phyloP scores from a whole-genome alignment of 2,888 invertebrate genomes.

The Hemicrepidius hirtus region DNA sequence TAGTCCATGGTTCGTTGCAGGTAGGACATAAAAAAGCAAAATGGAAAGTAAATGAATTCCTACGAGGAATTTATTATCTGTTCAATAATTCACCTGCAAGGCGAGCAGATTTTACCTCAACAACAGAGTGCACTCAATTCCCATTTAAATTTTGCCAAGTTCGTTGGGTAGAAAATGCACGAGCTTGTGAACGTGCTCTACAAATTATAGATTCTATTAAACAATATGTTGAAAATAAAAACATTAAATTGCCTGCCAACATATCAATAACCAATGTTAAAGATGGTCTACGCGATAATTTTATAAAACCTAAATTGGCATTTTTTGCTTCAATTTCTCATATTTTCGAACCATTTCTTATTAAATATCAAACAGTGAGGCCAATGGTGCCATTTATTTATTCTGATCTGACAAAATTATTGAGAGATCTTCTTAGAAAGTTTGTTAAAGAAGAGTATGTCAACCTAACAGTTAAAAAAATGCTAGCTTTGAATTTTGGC shows the following conservation, averaged over 20 bases:
- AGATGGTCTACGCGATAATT: neutral
- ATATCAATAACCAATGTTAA: conserved; percentile 20
- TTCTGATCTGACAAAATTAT: conserved; percentile 3
- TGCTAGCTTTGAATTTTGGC: neutral
- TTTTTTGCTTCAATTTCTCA: conserved; percentile 1
- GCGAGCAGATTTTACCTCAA: neutral
- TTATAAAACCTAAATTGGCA: conserved; percentile 19
- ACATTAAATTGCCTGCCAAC: conserved; percentile 9
- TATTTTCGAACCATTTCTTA: conserved; percentile 13
- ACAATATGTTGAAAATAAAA: conserved; percentile 5
- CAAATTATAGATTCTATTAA: conserved; percentile 3
- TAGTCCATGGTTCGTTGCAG: conserved; percentile 24
- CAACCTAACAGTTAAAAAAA: neutral
- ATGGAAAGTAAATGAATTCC: conserved; percentile 25
- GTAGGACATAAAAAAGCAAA: conserved; percentile 7
- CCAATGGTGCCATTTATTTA: conserved; percentile 12
- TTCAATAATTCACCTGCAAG: conserved; percentile 20
- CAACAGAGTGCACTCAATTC: neutral
- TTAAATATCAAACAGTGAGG: conserved; percentile 1
- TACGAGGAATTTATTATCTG: conserved; percentile 23
- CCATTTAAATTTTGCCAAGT: conserved; percentile 13
- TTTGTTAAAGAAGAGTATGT: conserved; percentile 18
- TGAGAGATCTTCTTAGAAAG: neutral
- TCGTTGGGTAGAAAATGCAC: conserved; percentile 10
- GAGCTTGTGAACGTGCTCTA: neutral